Evolutionary conservation across 2,113 vertebrate genomes (phyloP).

Genomic region (Oceanodroma tethys): DNA sequence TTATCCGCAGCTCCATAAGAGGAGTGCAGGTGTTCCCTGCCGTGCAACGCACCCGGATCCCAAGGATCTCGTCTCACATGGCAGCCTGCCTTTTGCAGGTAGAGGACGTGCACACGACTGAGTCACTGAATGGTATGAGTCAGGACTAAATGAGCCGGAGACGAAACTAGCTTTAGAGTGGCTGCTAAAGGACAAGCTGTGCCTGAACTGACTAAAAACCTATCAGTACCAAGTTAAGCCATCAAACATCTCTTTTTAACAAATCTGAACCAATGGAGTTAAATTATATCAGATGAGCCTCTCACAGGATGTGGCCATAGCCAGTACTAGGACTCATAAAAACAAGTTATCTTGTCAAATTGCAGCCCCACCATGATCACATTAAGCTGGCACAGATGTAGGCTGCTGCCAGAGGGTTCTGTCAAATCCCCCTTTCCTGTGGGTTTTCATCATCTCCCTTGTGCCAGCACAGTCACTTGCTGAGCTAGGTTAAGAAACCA

Average conservation of each 20-base stretch:
- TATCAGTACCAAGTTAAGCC: neutral
- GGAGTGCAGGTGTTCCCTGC: neutral
- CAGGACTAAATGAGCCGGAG: neutral
- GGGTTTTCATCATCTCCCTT: neutral
- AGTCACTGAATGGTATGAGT: neutral
- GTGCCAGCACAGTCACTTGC: neutral
- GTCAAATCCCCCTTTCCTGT: neutral
- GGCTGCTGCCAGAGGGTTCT: neutral
- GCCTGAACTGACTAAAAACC: neutral
- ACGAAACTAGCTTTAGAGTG: neutral
- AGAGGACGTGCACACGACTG: neutral
- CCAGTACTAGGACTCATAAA: neutral
- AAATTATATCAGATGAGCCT: neutral
- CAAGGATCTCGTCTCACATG: neutral
- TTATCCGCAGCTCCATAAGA: neutral
- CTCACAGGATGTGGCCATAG: neutral
- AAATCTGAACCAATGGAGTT: neutral
- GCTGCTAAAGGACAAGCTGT: neutral
- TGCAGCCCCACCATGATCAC: neutral
- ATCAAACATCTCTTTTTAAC: neutral
- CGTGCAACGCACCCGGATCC: accelerated
- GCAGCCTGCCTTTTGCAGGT: neutral
- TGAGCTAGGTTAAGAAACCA: neutral
- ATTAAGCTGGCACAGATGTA: neutral
- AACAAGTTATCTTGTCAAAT: neutral